Percentiles rank a stretch among this genome's conserved stretches.
Evolutionary conservation across 2,888 invertebrate genomes (phyloP).

Genomic region (Diaphora mendica): DNA sequence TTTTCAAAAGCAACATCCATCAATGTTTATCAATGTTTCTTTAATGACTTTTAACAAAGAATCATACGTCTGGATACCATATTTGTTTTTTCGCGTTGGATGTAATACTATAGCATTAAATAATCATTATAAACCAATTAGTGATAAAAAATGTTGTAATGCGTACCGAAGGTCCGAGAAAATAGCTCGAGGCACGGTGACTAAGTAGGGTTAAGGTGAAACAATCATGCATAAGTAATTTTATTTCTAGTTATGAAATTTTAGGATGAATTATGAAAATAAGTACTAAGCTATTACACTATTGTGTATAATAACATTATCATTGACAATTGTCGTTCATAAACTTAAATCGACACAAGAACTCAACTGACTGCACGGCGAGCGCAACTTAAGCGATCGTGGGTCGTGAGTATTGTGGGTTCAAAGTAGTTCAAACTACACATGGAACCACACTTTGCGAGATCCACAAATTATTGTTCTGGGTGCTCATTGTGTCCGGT

Average conservation of each 20-base stretch:
- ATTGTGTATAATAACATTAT: background rate
- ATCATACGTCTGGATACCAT: background rate
- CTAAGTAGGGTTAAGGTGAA: conserved; percentile 31
- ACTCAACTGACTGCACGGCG: background rate
- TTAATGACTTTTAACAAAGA: background rate
- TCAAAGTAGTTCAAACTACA: no score
- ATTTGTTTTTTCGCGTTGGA: conserved; percentile 27
- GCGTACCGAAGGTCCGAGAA: conserved; percentile 26
- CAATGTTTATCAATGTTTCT: background rate
- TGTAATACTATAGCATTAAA: conserved; percentile 46
- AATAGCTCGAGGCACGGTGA: conserved; percentile 25
- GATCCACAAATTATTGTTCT: no score
- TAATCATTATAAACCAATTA: conserved; percentile 52
- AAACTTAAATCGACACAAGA: background rate
- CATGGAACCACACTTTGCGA: no score
- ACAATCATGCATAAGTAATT: conserved; percentile 9
- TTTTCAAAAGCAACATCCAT: background rate
- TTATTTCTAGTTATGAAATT: background rate
- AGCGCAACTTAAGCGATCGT: no score
- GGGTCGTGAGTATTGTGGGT: no score
- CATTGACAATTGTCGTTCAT: background rate
- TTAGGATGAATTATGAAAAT: no score
- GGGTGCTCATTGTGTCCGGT: no score
- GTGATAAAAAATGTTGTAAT: conserved; percentile 42
- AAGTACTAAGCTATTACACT: background rate